Evolutionary conservation across 2,888 invertebrate genomes (phyloP), one percentile per base, ranked within the genome.

Genomic region (Euplagia quadripunctaria): DNA sequence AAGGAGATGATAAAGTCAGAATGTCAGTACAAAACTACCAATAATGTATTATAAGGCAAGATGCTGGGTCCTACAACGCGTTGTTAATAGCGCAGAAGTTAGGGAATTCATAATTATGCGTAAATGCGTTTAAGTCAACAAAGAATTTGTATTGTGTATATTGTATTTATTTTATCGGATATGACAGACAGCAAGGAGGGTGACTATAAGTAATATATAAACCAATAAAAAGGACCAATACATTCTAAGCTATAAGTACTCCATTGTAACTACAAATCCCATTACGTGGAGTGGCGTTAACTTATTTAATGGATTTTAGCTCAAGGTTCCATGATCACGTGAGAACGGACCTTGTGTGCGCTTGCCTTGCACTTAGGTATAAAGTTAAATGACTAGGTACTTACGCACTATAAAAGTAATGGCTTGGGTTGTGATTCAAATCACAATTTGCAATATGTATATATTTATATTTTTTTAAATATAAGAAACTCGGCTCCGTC

Each of bases 291-390:
- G 75, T 77, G 72, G 73, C 68, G 14, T 64, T 42, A 76, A 63
- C 68, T 69, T 78, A 75, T 79, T 74, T 74, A 65, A 74, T 71
- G 73, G 64, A 76, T 78, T 76, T 76, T 68, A 77, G 77, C 68
- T 67, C 84, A 84, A 84, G 84, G 84, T 79, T 61, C 17, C 63
- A n/a, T 20, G 63, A 69, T 77, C 84, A 82, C 78, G 84, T 73
- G 69, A n/a, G 58, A 16, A 63, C 8, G 72, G 79, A 83, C 84
- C 84, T 84, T 84, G 81, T 63, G 51, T 64, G 16, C 76, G 31
- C 67, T 79, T 58, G 74, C 75, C 80, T 80, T 81, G 74, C 52
- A 31, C 61, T 66, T 55, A 76, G 73, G 75, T 68, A 77, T 79
- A 61, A 71, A 49, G 6, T 71, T 65, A 71, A 70, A 65, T 43